phyloP scores from a whole-genome alignment of 2,113 vertebrate genomes.

The Salvelinus namaycush region DNA sequence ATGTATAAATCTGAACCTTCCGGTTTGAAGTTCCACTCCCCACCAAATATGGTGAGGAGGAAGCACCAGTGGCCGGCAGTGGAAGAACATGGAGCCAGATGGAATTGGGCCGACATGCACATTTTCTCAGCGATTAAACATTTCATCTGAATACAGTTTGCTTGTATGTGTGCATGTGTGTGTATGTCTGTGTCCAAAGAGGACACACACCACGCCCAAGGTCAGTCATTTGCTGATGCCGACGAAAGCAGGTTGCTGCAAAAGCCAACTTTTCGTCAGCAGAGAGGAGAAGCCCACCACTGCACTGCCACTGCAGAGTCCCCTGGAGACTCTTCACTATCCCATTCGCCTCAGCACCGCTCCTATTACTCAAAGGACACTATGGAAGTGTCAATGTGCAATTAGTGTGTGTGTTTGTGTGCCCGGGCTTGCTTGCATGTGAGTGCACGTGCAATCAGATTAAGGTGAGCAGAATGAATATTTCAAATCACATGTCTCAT shows the following conservation, averaged over 20 bases:
- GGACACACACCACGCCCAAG: conserved; percentile 30
- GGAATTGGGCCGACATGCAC: too few species aligned
- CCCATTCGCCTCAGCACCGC: not conserved
- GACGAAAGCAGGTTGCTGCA: conserved; percentile 50
- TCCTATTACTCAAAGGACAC: conserved; percentile 30
- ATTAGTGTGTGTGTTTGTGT: conserved; percentile 3
- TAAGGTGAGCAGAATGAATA: not conserved
- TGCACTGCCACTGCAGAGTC: conserved; percentile 48
- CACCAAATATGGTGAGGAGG: too few species aligned
- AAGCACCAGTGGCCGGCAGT: too few species aligned
- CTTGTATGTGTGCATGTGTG: too few species aligned
- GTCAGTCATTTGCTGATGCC: conserved; percentile 56
- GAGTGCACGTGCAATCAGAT: too few species aligned
- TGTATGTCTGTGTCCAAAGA: not conserved
- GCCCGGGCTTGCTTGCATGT: not conserved
- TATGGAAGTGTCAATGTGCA: not conserved
- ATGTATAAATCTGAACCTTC: too few species aligned
- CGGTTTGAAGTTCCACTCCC: too few species aligned
- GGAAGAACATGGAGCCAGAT: too few species aligned
- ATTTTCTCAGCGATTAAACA: too few species aligned
- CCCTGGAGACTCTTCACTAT: conserved; percentile 19
- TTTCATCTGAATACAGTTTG: too few species aligned
- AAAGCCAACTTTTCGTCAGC: conserved; percentile 55
- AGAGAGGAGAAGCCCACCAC: not conserved
- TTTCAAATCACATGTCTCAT: not conserved